Evolutionary conservation across 2,888 invertebrate genomes (phyloP).

Genomic region (Drosophila limbata): DNA sequence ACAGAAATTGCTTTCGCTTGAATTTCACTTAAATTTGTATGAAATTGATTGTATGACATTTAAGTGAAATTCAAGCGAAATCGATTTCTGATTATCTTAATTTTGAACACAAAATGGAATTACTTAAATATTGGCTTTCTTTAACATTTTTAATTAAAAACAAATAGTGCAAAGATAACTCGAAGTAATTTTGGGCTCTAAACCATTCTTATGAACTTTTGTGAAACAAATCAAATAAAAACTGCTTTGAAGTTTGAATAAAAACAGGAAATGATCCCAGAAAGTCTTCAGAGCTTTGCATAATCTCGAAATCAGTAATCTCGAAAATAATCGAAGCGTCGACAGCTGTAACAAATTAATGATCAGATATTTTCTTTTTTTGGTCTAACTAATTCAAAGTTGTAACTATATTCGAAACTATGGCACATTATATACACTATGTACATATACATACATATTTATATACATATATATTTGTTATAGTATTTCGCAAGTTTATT

Average conservation of each 20-base stretch:
- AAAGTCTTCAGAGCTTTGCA: too few species aligned
- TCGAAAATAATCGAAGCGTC: not conserved
- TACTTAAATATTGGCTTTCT: not conserved
- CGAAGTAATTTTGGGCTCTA: not conserved
- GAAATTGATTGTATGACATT: too few species aligned
- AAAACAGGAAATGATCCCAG: too few species aligned
- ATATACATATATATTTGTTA: not conserved
- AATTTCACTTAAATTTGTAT: too few species aligned
- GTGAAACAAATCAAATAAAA: too few species aligned
- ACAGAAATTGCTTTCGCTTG: too few species aligned
- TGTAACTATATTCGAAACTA: slow-evolving; percentile 17
- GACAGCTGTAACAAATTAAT: not conserved
- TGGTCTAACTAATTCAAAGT: slow-evolving; percentile 1
- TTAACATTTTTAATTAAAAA: too few species aligned
- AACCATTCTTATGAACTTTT: not conserved
- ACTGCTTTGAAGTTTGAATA: too few species aligned
- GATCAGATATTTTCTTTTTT: not conserved
- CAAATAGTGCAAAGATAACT: too few species aligned
- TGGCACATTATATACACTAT: slow-evolving; percentile 25
- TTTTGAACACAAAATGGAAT: not conserved
- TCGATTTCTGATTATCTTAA: not conserved
- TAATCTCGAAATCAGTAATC: too few species aligned
- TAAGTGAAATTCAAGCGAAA: too few species aligned
- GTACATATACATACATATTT: slow-evolving; percentile 1
- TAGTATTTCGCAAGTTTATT: not conserved